Evolutionary conservation across 2,888 invertebrate species (phyloP), one percentile per base, ranked within the genome.

Genomic region (Drosophila limbata): DNA sequence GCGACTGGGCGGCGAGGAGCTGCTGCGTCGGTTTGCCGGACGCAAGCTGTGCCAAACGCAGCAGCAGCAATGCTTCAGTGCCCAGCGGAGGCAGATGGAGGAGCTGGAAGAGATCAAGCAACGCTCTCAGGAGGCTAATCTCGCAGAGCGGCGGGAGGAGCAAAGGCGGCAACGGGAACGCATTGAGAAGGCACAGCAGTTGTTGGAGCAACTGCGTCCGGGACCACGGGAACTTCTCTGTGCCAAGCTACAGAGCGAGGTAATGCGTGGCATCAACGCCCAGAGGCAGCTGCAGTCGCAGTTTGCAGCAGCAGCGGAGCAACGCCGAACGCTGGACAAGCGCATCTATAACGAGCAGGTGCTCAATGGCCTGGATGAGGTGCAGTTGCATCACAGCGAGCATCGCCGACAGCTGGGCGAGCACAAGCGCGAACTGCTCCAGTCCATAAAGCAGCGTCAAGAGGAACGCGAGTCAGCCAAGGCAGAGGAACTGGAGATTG

Each of bases 211-310:
- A 48, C 77, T 91, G 15, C 90, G 91, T 53, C 86, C 90, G 2
- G 92, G 92, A 0, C 91, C 92, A 2, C 79, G 90, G 0, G 91
- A 91, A 37, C 63, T 93, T 1, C 90, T 91, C 19, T 90, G 90
- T 42, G 93, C 93, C n/a, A 89, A 88, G 3, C 73, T 91, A 8
- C 89, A 91, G 44, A 91, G 92, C 62, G 92, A 92, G 66, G 91
- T 92, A 1, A 53, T 93, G 28, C 88, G 90, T 2, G 89, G 85
- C 11, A 82, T 92, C 5, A 90, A 90, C 17, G 88, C 90, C 0
- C 92, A 92, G 65, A 78, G 89, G 1, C 78, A 88, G 33, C 83
- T 92, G 10, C 90, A 88, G 39, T 71, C 73, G 10, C 87, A 92
- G 48, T 89, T 90, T 19, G 87, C 86, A 31, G 80, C 79, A 37